These are phyloP conservation scores for Lamellibrachia columna DNA, from an alignment of 2,888 invertebrate species.

Conservation along the genomic window DNA sequence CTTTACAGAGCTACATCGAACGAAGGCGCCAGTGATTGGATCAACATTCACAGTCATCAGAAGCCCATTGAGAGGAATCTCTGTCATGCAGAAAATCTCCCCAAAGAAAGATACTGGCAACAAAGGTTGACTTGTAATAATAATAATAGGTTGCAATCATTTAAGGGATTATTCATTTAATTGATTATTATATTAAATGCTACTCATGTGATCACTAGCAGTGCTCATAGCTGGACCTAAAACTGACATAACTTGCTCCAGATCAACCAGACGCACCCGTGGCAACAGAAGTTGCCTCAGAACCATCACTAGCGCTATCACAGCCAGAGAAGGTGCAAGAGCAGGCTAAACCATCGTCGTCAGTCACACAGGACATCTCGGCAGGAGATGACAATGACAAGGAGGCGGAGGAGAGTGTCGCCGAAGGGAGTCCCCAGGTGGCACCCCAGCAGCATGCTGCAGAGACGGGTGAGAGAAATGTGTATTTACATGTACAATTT, in stretches of 20 bases:
- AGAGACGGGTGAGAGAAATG: background rate
- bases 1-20: background rate
- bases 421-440: background rate
- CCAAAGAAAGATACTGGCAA: background rate
- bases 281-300: background rate
- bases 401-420: background rate
- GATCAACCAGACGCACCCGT: background rate
- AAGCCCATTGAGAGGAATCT: background rate
- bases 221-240: background rate
- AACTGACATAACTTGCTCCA: background rate
- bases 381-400: background rate
- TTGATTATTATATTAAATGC: too few species aligned
- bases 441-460: background rate
- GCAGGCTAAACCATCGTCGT: background rate
- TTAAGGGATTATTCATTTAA: too few species aligned
- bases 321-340: background rate
- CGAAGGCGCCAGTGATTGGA: background rate
- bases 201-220: too few species aligned
- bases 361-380: background rate
- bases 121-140: background rate
- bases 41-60: background rate
- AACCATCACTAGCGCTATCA: background rate
- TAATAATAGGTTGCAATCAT: background rate
- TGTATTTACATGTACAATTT: background rate
- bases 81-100: background rate